A percentile compares a stretch with the other conserved stretches of the same genome.
Conservation (phyloP, 53 echinoderm and acorn worm species). For the Astropecten irregularis region DNA sequence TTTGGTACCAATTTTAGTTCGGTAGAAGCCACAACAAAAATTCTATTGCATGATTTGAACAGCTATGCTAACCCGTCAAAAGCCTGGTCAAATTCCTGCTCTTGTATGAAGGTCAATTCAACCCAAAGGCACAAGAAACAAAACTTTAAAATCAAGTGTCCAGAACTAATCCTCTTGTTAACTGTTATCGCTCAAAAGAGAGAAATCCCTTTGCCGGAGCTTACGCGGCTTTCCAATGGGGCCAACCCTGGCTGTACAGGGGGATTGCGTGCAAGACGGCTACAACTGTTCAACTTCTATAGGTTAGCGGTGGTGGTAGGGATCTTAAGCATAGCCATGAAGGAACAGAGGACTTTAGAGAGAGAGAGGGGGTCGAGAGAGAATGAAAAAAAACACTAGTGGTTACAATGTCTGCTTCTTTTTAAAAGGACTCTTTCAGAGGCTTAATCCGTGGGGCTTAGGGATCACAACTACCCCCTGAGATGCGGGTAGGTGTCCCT, state of each 20-base stretch:
- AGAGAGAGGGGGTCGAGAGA: neutral
- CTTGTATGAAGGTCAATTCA: constrained; percentile 9
- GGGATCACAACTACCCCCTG: constrained; percentile 20
- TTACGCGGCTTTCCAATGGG: no score
- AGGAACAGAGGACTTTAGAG: neutral
- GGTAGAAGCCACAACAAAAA: no score
- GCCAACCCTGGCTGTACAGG: no score
- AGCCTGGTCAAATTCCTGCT: no score
- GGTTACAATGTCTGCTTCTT: neutral
- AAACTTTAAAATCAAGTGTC: constrained; percentile 34
- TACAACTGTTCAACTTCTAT: no score
- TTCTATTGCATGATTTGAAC: no score
- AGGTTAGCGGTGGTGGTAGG: no score
- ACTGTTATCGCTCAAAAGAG: neutral
- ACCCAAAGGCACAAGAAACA: constrained; percentile 31
- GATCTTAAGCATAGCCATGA: neutral
- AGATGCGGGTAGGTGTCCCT: neutral
- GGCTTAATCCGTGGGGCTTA: constrained; percentile 16
- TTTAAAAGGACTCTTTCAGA: neutral
- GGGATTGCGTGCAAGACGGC: no score
- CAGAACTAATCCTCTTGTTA: constrained; percentile 50
- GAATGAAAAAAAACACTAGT: neutral
- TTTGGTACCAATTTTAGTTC: no score
- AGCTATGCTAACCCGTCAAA: no score
- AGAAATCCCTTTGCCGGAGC: no score